phyloP scores from a whole-genome alignment of 2,888 invertebrate genomes.

The Zele albiditarsus region DNA sequence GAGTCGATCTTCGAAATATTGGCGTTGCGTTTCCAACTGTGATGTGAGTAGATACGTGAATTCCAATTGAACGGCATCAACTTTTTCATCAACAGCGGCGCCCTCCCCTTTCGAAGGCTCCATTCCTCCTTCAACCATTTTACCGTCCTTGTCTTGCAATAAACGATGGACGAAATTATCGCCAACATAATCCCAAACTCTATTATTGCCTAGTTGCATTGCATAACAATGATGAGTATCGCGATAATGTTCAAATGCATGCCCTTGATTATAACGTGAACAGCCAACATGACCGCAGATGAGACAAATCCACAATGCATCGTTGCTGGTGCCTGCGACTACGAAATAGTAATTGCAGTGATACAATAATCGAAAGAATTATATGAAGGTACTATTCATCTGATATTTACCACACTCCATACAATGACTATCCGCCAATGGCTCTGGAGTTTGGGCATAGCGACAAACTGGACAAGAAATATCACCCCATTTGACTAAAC shows the following conservation, averaged over 20 bases:
- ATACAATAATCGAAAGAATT: slow-evolving; percentile 10
- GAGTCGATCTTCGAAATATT: slow-evolving; percentile 91
- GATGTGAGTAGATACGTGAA: slow-evolving; percentile 96
- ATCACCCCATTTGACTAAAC: slow-evolving; percentile 97
- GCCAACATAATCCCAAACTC: slow-evolving; percentile 99
- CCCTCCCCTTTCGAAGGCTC: slow-evolving; percentile 73
- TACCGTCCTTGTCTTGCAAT: slow-evolving; percentile 98
- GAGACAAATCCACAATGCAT: slow-evolving; percentile 97
- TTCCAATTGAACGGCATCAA: slow-evolving; percentile 96
- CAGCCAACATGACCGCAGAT: slow-evolving; percentile 99
- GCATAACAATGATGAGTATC: slow-evolving; percentile 98
- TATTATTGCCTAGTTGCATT: slow-evolving; percentile 94
- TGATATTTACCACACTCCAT: slow-evolving; percentile 77
- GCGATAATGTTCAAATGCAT: slow-evolving; percentile 96
- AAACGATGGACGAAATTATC: slow-evolving; percentile 97
- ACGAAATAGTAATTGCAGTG: background rate
- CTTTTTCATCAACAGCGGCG: slow-evolving; percentile 84
- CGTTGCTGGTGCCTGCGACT: slow-evolving; percentile 75
- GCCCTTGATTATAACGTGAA: slow-evolving; percentile 91
- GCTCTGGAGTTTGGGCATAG: slow-evolving; percentile 88
- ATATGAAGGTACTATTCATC: slow-evolving; percentile 3
- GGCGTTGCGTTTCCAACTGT: slow-evolving; percentile 94
- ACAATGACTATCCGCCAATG: slow-evolving; percentile 81
- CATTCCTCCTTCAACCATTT: slow-evolving; percentile 86
- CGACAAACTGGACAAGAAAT: slow-evolving; percentile 98